Evolutionary conservation across 2,113 vertebrate species (phyloP).

Genomic region (Pelusios castaneus): DNA sequence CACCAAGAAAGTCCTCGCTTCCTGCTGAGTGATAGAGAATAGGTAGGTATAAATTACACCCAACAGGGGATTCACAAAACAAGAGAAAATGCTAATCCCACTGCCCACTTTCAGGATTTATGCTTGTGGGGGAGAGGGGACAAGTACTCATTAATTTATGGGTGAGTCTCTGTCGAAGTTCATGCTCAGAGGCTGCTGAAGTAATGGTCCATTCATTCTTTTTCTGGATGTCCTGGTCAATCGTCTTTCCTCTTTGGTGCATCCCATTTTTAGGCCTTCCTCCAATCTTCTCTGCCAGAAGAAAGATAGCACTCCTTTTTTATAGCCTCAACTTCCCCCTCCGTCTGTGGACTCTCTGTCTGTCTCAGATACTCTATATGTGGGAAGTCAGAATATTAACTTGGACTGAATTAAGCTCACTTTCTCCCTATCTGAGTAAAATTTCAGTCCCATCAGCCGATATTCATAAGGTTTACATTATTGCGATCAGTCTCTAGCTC

Average conservation of each 20-base stretch:
- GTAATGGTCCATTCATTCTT: not conserved
- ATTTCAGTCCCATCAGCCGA: not conserved
- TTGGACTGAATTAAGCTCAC: not conserved
- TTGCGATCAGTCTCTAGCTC: not conserved
- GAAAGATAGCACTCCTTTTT: not conserved
- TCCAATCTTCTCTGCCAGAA: not conserved
- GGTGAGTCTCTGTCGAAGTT: not conserved
- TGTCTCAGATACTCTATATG: not conserved
- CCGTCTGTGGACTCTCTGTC: not conserved
- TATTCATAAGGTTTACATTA: not conserved
- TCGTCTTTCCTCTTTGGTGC: not conserved
- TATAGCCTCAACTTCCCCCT: not conserved
- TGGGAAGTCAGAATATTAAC: not conserved
- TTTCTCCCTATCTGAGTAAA: not conserved
- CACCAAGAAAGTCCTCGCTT: not conserved
- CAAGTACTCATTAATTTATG: not conserved
- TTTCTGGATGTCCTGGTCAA: not conserved
- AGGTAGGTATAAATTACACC: not conserved
- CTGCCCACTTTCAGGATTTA: not conserved
- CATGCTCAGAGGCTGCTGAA: not conserved
- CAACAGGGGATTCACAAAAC: not conserved
- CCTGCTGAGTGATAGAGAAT: not conserved
- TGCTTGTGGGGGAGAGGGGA: not conserved
- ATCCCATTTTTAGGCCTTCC: not conserved
- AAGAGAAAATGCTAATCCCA: not conserved